Conservation (phyloP, 2,888 invertebrate genomes). For the Patella ulyssiponensis region DNA sequence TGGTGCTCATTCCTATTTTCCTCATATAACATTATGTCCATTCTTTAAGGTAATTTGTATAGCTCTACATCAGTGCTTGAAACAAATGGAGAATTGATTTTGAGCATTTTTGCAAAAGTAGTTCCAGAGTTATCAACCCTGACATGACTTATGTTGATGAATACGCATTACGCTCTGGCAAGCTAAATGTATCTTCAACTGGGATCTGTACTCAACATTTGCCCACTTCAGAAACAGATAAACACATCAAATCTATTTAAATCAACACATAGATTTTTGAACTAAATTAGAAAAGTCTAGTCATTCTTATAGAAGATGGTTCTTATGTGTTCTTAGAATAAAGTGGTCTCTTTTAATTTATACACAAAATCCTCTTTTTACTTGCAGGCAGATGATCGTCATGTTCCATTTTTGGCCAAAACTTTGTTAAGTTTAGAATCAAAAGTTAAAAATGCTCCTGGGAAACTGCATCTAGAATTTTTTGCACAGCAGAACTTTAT, state of each 20-base stretch:
- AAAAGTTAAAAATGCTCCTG: constrained; percentile 61
- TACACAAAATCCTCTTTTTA: background rate
- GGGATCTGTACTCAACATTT: too few species aligned
- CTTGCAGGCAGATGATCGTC: constrained; percentile 65
- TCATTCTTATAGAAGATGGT: constrained; percentile 20
- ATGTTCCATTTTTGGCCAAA: constrained; percentile 59
- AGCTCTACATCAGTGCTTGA: too few species aligned
- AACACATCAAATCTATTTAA: too few species aligned
- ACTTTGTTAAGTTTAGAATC: constrained; percentile 77
- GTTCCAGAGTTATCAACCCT: too few species aligned
- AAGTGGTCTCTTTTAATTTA: background rate
- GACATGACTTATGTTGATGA: too few species aligned
- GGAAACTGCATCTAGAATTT: constrained; percentile 78
- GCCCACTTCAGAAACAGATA: too few species aligned
- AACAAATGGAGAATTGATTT: too few species aligned
- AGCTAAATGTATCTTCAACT: too few species aligned
- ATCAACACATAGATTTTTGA: too few species aligned
- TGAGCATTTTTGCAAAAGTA: too few species aligned
- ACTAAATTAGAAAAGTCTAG: constrained; percentile 17
- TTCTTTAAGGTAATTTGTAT: constrained; percentile 77
- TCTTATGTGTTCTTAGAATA: constrained; percentile 17
- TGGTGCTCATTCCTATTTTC: constrained; percentile 90
- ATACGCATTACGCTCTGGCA: too few species aligned
- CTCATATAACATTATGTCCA: constrained; percentile 90
- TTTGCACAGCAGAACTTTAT: constrained; percentile 91